phyloP scores from a whole-genome alignment of 2,888 invertebrate species.

The Drosophila quinaria region DNA sequence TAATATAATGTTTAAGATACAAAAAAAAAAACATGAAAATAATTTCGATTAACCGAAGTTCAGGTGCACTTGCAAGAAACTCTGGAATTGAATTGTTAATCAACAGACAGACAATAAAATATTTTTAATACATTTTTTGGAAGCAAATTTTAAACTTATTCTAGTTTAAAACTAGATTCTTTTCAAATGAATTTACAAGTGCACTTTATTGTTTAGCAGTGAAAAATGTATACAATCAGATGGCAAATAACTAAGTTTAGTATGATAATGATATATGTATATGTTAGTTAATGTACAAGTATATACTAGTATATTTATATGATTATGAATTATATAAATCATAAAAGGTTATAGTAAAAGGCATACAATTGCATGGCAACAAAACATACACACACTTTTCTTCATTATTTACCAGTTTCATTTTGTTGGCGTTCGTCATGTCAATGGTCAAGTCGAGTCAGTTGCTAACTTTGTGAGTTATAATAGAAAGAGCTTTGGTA shows the following conservation, averaged over 20 bases:
- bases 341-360: constrained; percentile 68
- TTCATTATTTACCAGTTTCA: constrained; percentile 34
- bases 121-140: not conserved
- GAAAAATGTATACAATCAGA: constrained; percentile 5
- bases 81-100: not conserved
- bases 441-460: constrained; percentile 47
- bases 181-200: constrained; percentile 6
- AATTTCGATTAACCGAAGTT: not conserved
- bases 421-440: constrained; percentile 38
- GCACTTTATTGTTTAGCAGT: constrained; percentile 34
- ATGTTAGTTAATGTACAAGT: constrained; percentile 13
- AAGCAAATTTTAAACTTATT: not conserved
- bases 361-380: constrained; percentile 78
- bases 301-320: constrained; percentile 15
- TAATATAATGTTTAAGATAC: constrained; percentile 7
- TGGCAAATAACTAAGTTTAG: not conserved
- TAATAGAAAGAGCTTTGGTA: constrained; percentile 11
- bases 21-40: not conserved
- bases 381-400: constrained; percentile 78
- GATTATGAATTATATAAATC: constrained; percentile 37
- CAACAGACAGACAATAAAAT: not conserved
- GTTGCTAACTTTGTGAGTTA: constrained; percentile 30
- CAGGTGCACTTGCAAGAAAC: not conserved
- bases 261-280: not conserved
- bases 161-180: too few species aligned